phyloP scores from a whole-genome alignment of 2,797 vertebrate genomes.

The Enteromius unitaeniatus region DNA sequence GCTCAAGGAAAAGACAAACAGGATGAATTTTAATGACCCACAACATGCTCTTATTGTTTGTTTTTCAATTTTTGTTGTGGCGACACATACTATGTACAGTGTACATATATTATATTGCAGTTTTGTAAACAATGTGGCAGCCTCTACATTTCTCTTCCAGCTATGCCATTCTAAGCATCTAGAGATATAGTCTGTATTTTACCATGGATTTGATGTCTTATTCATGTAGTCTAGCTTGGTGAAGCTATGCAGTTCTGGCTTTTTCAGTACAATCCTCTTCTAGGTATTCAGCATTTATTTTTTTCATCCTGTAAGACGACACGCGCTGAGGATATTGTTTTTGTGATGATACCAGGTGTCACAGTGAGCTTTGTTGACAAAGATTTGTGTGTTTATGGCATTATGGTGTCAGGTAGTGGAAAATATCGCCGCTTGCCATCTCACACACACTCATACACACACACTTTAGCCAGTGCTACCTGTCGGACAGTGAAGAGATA shows the following conservation, averaged over 20 bases:
- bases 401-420: slow-evolving; percentile 35
- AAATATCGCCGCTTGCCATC: neutral
- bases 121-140: neutral
- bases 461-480: neutral
- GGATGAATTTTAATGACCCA: neutral
- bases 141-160: slow-evolving; percentile 38
- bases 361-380: slow-evolving; percentile 39
- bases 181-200: slow-evolving; percentile 46
- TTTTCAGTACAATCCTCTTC: slow-evolving; percentile 33
- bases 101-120: neutral
- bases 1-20: neutral
- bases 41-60: neutral
- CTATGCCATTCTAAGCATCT: slow-evolving; percentile 11
- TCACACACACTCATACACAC: neutral
- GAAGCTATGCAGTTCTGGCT: slow-evolving; percentile 43
- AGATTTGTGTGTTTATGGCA: slow-evolving; percentile 41
- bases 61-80: neutral
- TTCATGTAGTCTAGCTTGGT: slow-evolving; percentile 50
- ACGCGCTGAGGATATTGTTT: slow-evolving; percentile 12
- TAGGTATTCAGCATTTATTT: neutral
- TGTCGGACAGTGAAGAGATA: neutral
- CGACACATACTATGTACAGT: neutral
- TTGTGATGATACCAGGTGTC: slow-evolving; percentile 34
- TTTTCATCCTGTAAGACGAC: slow-evolving; percentile 3
- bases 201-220: slow-evolving; percentile 59